A percentile compares a stretch with the other conserved stretches of the same genome.
Evolutionary conservation across 2,113 vertebrate genomes (phyloP).

Genomic region (Ciconia stormi): DNA sequence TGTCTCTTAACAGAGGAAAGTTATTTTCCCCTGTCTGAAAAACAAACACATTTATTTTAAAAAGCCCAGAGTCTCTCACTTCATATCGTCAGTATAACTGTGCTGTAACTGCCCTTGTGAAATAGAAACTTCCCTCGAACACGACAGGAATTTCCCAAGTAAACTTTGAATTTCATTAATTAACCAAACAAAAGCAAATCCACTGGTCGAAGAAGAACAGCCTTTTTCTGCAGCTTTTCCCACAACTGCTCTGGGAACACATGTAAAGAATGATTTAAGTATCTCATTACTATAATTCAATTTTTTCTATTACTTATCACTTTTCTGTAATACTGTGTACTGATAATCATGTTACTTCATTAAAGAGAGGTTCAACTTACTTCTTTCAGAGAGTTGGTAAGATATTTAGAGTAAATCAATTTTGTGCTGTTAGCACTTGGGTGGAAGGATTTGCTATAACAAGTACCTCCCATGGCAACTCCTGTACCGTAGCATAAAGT

Average conservation of each 20-base stretch:
- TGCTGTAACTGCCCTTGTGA: background rate
- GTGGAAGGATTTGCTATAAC: background rate
- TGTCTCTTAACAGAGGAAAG: background rate
- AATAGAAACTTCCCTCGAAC: background rate
- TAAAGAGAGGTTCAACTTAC: background rate
- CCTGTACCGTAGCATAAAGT: background rate
- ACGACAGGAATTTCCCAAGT: background rate
- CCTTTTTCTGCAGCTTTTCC: background rate
- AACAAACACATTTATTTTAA: background rate
- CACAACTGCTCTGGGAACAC: background rate
- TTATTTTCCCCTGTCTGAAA: constrained; percentile 1
- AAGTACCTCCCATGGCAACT: background rate
- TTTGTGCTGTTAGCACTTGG: background rate
- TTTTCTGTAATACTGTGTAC: background rate
- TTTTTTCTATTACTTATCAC: background rate
- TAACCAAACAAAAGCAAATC: background rate
- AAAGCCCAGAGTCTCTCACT: background rate
- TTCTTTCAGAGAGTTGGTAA: background rate
- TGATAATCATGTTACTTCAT: background rate
- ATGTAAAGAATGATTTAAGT: background rate
- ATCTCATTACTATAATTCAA: background rate
- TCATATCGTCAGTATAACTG: background rate
- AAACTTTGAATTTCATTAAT: constrained; percentile 2
- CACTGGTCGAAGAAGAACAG: background rate
- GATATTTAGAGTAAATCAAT: background rate